Evolutionary conservation across 2,888 invertebrate genomes (phyloP).

Genomic region (Heliothis peltigera): DNA sequence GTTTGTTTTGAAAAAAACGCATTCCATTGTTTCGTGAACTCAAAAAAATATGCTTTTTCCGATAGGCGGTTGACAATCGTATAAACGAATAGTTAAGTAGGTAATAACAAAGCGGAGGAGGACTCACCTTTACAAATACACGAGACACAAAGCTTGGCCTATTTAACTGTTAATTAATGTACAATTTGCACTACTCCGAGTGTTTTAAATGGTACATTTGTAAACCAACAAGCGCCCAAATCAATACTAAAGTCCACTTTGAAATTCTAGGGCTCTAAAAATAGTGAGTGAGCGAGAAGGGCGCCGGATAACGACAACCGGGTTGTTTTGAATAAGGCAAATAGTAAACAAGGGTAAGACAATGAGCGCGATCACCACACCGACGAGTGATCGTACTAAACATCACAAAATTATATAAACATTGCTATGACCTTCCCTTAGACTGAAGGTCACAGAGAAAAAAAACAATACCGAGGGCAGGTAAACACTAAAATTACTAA

Average conservation of each 20-base stretch:
- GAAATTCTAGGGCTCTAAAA: constrained; percentile 71
- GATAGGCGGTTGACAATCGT: constrained; percentile 11
- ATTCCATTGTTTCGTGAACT: constrained; percentile 35
- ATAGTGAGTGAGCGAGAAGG: constrained; percentile 69
- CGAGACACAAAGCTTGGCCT: constrained; percentile 24
- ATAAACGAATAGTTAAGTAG: neutral
- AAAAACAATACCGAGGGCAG: constrained; percentile 52
- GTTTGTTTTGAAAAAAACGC: constrained; percentile 19
- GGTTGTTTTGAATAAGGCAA: constrained; percentile 64
- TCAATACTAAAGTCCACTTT: constrained; percentile 68
- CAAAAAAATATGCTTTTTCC: constrained; percentile 26
- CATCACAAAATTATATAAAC: constrained; percentile 80
- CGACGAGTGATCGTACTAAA: constrained; percentile 65
- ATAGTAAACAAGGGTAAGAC: constrained; percentile 74
- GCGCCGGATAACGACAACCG: constrained; percentile 67
- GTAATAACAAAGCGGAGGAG: constrained; percentile 5
- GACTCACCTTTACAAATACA: constrained; percentile 40
- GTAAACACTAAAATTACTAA: constrained; percentile 56
- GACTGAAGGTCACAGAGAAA: constrained; percentile 78
- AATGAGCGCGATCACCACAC: constrained; percentile 69
- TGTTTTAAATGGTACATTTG: constrained; percentile 48
- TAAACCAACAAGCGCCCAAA: constrained; percentile 60
- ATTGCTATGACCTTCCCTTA: constrained; percentile 79
- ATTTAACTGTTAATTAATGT: constrained; percentile 31
- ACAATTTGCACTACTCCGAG: constrained; percentile 30